These are phyloP conservation scores for Bubo scandiacus DNA, from an alignment of 2,113 vertebrate genomes.

Conservation along the genomic window DNA sequence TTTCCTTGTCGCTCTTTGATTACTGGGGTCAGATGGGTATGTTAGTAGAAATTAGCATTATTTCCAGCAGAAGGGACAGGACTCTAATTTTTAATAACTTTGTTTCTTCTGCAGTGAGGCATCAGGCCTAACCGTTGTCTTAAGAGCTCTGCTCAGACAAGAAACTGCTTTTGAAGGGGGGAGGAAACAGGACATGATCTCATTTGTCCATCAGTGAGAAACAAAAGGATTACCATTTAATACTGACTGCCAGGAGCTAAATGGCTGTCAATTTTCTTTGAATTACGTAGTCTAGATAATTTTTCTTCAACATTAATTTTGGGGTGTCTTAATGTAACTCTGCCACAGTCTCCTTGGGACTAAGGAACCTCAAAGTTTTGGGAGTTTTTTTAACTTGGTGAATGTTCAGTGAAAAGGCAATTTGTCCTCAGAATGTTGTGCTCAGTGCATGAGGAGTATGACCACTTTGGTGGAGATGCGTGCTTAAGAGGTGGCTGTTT, in stretches of 20 bases:
- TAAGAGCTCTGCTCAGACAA: not conserved
- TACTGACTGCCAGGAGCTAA: not conserved
- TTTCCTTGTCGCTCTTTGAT: not conserved
- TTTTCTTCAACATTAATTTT: not conserved
- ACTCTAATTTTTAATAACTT: not conserved
- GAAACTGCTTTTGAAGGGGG: not conserved
- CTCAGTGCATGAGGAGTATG: not conserved
- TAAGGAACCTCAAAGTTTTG: not conserved
- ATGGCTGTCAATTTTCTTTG: not conserved
- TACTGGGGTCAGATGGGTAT: not conserved
- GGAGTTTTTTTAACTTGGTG: not conserved
- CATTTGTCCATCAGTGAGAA: slow-evolving; percentile 6
- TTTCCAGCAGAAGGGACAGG: not conserved
- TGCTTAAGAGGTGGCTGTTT: not conserved
- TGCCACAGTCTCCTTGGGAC: not conserved
- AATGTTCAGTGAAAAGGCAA: not conserved
- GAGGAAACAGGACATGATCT: slow-evolving; percentile 46
- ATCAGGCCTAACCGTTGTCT: not conserved
- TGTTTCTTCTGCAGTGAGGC: not conserved
- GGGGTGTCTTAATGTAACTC: not conserved
- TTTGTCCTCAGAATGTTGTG: not conserved
- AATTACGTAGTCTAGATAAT: not conserved
- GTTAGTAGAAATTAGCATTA: not conserved
- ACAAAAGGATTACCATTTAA: not conserved
- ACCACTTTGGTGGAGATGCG: not conserved